Conservation (phyloP, 1,140 invertebrate species). For the Stegodyphus dumicola region DNA sequence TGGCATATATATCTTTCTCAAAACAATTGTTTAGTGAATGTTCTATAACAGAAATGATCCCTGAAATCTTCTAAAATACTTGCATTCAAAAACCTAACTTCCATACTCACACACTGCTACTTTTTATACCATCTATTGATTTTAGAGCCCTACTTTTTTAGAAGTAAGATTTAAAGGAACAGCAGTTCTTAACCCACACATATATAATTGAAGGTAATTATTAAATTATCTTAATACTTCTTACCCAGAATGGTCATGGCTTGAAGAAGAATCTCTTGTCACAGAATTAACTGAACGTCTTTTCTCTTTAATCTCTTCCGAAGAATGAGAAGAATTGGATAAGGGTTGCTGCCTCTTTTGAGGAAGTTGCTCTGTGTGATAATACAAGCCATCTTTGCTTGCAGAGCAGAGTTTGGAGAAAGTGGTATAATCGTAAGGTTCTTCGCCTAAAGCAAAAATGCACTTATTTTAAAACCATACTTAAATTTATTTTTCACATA, state of each 20-base stretch:
- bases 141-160: too few relatives aligned
- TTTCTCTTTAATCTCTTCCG: conserved; percentile 51
- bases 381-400: conserved; percentile 36
- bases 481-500: too few relatives aligned
- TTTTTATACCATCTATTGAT: too few relatives aligned
- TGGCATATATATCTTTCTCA: too few relatives aligned
- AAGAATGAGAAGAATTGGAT: conserved; percentile 20
- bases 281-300: conserved; percentile 11
- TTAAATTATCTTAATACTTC: background rate
- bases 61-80: background rate
- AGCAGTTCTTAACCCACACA: background rate
- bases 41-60: too few relatives aligned
- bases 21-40: too few relatives aligned
- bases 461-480: too few relatives aligned
- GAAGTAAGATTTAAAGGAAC: too few relatives aligned
- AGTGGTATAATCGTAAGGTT: conserved; percentile 65
- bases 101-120: too few relatives aligned
- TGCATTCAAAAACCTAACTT: background rate
- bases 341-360: conserved; percentile 6
- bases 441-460: conserved; percentile 62
- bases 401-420: conserved; percentile 57
- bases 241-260: conserved; percentile 43
- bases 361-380: background rate
- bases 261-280: conserved; percentile 9
- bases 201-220: background rate